Percentiles rank a stretch among this genome's conserved stretches.
These are phyloP conservation scores for Pterophyllum scalare DNA, from an alignment of 2,113 vertebrate species.

Conservation along the genomic window DNA sequence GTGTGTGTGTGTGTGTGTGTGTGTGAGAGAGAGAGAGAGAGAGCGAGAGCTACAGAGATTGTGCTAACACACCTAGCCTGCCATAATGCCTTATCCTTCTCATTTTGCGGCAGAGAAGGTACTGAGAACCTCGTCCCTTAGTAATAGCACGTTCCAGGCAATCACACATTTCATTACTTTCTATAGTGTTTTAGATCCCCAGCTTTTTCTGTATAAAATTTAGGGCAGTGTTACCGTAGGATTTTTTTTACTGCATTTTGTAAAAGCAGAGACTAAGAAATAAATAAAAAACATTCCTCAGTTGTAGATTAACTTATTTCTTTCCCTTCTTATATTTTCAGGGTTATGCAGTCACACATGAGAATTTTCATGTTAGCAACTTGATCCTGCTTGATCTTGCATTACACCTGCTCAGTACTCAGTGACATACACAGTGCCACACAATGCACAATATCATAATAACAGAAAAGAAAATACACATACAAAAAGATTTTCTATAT, in stretches of 20 bases:
- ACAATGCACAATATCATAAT: neutral
- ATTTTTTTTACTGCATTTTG: neutral
- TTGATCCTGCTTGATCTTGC: neutral
- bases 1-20: neutral
- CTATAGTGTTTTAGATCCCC: constrained; percentile 39
- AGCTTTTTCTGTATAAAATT: neutral
- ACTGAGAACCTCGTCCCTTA: constrained; percentile 35
- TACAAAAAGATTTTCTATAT: neutral
- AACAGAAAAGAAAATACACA: neutral
- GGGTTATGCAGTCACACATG: neutral
- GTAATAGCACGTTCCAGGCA: constrained; percentile 48
- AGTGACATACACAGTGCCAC: too few species aligned
- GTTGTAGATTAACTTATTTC: neutral
- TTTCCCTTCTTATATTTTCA: neutral
- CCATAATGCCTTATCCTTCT: constrained; percentile 61
- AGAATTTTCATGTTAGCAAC: neutral
- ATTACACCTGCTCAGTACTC: neutral
- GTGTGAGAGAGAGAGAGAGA: neutral
- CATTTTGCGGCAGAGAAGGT: constrained; percentile 45
- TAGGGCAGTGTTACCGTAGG: neutral
- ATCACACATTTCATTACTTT: constrained; percentile 67
- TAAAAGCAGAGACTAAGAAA: neutral
- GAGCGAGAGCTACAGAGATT: neutral
- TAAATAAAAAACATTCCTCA: neutral
- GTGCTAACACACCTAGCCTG: constrained; percentile 42